Conservation (phyloP, 2,113 vertebrate genomes). For the Prinia subflava region DNA sequence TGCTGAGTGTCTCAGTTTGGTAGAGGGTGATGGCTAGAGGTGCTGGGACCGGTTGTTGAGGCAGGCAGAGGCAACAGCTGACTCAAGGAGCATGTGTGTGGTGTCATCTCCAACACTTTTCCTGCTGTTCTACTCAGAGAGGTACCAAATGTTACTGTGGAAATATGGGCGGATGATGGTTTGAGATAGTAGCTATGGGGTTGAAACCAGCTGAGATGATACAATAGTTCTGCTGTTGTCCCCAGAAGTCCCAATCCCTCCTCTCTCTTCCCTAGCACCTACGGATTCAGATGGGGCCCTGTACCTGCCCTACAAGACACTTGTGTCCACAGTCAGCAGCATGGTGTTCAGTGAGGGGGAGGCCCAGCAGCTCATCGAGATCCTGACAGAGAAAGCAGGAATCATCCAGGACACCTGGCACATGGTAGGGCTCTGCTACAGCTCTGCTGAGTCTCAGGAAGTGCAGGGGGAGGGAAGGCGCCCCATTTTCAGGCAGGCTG, state of each 20-base stretch:
- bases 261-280: slow-evolving; percentile 22
- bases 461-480: neutral
- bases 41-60: neutral
- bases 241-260: neutral
- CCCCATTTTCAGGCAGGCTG: neutral
- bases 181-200: neutral
- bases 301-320: slow-evolving; percentile 86
- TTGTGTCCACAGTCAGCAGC: slow-evolving; percentile 84
- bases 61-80: neutral
- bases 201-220: neutral
- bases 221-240: rapidly evolving
- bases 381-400: slow-evolving; percentile 86
- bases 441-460: neutral
- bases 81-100: neutral
- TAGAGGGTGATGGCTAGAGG: neutral
- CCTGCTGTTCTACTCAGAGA: neutral
- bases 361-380: slow-evolving; percentile 88
- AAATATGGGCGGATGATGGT: neutral
- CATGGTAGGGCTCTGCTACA: slow-evolving; percentile 71
- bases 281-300: slow-evolving; percentile 75
- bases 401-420: slow-evolving; percentile 90
- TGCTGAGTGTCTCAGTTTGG: neutral
- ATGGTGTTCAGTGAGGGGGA: slow-evolving; percentile 90
- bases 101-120: neutral
- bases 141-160: neutral